A percentile compares a stretch with the other conserved stretches of the same genome.
phyloP scores from a whole-genome alignment of 92 coral and sea anemone species.

The Montipora capitata region DNA sequence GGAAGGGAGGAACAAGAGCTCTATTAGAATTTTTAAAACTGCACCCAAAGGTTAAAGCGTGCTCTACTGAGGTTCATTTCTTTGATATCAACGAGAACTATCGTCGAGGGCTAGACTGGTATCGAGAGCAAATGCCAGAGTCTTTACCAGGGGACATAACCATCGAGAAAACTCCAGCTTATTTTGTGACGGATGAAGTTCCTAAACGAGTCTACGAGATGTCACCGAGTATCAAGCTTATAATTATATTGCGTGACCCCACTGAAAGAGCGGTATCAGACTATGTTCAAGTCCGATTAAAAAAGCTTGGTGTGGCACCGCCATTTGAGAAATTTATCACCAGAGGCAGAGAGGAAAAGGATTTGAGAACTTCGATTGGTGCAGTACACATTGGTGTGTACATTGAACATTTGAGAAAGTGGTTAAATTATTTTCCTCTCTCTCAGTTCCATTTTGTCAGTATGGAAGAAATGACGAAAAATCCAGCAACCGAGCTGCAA shows the following conservation, averaged over 20 bases:
- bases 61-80: conserved; percentile 77
- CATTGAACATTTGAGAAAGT: conserved; percentile 62
- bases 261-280: conserved; percentile 88
- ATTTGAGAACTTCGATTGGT: conserved; percentile 38
- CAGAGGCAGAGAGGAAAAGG: conserved; percentile 28
- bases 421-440: conserved; percentile 76
- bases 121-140: conserved; percentile 81
- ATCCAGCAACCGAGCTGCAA: conserved; percentile 71
- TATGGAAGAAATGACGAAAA: conserved; percentile 59
- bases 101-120: conserved; percentile 79
- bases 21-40: conserved; percentile 66
- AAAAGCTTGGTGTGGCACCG: conserved; percentile 18
- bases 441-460: conserved; percentile 79
- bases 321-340: conserved; percentile 72
- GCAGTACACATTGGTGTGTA: conserved; percentile 63
- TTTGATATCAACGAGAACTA: conserved; percentile 78
- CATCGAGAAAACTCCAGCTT: conserved; percentile 91
- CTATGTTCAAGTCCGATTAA: conserved; percentile 65
- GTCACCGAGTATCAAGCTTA: conserved; percentile 75
- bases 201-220: conserved; percentile 77
- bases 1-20: conserved; percentile 79
- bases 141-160: conserved; percentile 58
- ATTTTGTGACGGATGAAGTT: conserved; percentile 83
- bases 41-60: conserved; percentile 67
- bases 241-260: conserved; percentile 87